Percentiles rank a stretch among this genome's conserved stretches.
phyloP scores from a whole-genome alignment of 2,797 vertebrate genomes.

The Pipistrellus nathusii region DNA sequence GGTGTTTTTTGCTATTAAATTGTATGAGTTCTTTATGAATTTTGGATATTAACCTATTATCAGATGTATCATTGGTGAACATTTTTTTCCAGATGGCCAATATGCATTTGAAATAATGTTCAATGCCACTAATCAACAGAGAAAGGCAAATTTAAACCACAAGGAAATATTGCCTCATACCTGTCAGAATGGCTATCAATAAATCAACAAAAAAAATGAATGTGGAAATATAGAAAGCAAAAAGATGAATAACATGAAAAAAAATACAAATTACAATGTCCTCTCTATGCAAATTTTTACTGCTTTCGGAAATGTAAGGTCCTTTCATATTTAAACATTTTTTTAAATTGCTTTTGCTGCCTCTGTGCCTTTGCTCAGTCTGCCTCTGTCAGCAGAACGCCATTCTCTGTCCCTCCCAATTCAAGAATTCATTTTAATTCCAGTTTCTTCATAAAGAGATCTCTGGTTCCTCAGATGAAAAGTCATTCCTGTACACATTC shows the following conservation, averaged over 20 bases:
- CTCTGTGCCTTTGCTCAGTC: not conserved
- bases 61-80: not conserved
- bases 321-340: not conserved
- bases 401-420: not conserved
- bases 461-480: constrained; percentile 11
- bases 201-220: not conserved
- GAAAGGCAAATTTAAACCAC: not conserved
- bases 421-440: constrained; percentile 7
- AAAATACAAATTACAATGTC: not conserved
- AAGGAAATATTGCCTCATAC: too few relatives aligned
- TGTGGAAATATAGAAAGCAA: not conserved
- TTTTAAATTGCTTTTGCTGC: not conserved
- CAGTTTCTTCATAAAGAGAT: constrained; percentile 19
- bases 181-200: not conserved
- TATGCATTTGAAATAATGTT: not conserved
- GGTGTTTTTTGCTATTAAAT: not conserved
- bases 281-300: constrained; percentile 4
- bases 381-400: not conserved
- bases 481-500: not conserved
- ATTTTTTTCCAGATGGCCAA: not conserved
- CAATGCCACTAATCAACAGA: not conserved
- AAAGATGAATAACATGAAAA: not conserved
- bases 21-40: not conserved
- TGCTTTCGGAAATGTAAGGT: not conserved
- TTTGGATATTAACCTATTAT: not conserved